Evolutionary conservation across 2,797 vertebrate genomes (phyloP).

Genomic region (Artibeus jamaicensis): DNA sequence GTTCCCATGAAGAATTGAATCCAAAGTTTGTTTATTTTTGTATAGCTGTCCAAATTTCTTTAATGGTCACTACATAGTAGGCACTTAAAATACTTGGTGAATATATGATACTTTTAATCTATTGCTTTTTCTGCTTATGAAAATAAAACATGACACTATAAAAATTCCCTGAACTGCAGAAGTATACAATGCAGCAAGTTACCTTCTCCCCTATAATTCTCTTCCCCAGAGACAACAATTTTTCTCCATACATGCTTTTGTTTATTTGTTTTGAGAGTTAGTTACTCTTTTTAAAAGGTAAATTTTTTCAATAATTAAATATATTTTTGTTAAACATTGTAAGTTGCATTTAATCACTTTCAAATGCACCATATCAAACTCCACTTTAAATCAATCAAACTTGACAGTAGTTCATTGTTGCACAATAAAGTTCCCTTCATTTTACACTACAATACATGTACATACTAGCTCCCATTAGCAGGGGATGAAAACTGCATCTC

Average conservation of each 20-base stretch:
- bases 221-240: background rate
- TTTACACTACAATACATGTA: slow-evolving; percentile 90
- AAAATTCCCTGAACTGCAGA: background rate
- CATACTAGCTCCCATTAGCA: slow-evolving; percentile 88
- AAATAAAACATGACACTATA: slow-evolving; percentile 33
- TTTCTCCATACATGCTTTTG: background rate
- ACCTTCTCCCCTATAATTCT: background rate
- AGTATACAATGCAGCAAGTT: background rate
- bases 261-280: slow-evolving; percentile 41
- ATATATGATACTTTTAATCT: background rate
- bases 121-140: slow-evolving; percentile 3
- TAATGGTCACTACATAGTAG: slow-evolving; percentile 2
- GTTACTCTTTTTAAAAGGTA: background rate
- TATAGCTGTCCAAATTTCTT: background rate
- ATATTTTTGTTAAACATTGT: slow-evolving; percentile 94
- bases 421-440: slow-evolving; percentile 88
- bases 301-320: slow-evolving; percentile 88
- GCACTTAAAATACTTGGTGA: slow-evolving; percentile 55
- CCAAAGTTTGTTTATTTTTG: background rate
- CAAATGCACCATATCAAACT: slow-evolving; percentile 90
- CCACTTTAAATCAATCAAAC: slow-evolving; percentile 77
- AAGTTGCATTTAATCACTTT: slow-evolving; percentile 92
- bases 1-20: no score
- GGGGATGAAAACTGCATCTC: slow-evolving; percentile 86
- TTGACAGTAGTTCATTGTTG: slow-evolving; percentile 69